Evolutionary conservation across 2,113 vertebrate species (phyloP), one percentile per base, ranked within the genome.

Genomic region (Elgaria multicarinata): DNA sequence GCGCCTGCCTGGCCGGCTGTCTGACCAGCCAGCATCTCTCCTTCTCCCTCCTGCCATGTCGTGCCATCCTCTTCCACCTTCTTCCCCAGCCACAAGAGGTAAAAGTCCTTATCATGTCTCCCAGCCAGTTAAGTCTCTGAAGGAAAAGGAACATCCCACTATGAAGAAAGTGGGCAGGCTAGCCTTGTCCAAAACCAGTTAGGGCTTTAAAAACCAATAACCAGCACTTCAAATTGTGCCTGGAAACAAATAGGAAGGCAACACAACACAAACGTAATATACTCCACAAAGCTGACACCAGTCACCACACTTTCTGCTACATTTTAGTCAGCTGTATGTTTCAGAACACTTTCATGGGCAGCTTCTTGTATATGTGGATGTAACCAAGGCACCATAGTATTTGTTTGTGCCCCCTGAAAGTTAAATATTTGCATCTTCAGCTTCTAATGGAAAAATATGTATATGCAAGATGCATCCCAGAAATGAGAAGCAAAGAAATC

Each of bases 391-490:
- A 31, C 31, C 76, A 78, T 14, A 72, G 81, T 75, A 82, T 92
- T 71, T 71, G 90, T 72, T 91, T 88, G 90, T 90, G 91, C 91
- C 93, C 94, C 95, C 94, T 90, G 93, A 92, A 95, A 76, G 0
- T 87, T 94, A 79, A 80, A 58, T 92, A 93, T 87, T 93, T 94
- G 87, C 91, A 94, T 94, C 90, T 92, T 92, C 85, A 95, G 92
- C 13, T 74, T 85, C 91, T 93, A 92, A 92, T 91, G 87, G 92
- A 0, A 0, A 94, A 93, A 91, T 84, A 93, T 88, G 1, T 90
- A 89, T 92, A 92, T 67, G 18, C 62, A n/a, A 87, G 87, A 87
- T 86, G 91, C 50, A 91, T n/a, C 8, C 75, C n/a, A 77, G 89
- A 90, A 93, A 77, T 79, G 90, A 94, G 92, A 94, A 87, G 84